Conservation (phyloP, 2,888 invertebrate species). For the Andrena flavipes region DNA sequence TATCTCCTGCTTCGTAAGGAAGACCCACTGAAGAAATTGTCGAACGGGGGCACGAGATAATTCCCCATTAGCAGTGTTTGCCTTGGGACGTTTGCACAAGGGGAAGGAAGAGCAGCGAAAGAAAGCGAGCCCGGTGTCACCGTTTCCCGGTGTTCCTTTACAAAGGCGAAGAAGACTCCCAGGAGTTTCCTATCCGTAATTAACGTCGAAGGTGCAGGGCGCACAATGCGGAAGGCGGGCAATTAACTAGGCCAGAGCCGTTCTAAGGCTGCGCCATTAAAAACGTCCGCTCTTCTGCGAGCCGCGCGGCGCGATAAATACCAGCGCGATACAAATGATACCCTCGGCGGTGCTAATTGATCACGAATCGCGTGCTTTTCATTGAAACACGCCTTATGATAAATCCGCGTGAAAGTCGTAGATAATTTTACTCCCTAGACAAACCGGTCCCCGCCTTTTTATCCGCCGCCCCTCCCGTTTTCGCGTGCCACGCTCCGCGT, state of each 20-base stretch:
- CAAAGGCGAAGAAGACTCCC: conserved; percentile 56
- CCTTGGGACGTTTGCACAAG: neutral
- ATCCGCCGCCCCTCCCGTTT: conserved; percentile 13
- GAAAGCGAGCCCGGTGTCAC: conserved; percentile 33
- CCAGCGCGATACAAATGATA: conserved; percentile 25
- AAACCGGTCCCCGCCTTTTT: conserved; percentile 63
- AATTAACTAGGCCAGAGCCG: conserved; percentile 43
- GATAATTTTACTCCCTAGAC: conserved; percentile 51
- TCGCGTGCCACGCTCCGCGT: conserved; percentile 16
- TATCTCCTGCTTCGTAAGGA: no score
- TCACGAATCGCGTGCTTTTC: conserved; percentile 43
- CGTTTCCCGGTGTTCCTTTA: conserved; percentile 53
- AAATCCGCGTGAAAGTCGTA: conserved; percentile 66
- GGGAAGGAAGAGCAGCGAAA: conserved; percentile 8
- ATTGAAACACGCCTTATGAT: conserved; percentile 48
- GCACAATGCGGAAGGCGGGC: conserved; percentile 52
- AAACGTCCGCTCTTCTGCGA: conserved; percentile 9
- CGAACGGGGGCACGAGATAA: no score
- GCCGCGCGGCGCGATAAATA: conserved; percentile 5
- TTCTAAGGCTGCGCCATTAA: conserved; percentile 17
- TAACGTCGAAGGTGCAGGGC: conserved; percentile 34
- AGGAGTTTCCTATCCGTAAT: conserved; percentile 59
- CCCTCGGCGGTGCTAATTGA: conserved; percentile 40
- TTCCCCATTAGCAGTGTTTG: neutral
- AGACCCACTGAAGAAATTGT: no score